phyloP scores from a whole-genome alignment of 2,113 vertebrate genomes.

The Proterorhinus semilunaris region DNA sequence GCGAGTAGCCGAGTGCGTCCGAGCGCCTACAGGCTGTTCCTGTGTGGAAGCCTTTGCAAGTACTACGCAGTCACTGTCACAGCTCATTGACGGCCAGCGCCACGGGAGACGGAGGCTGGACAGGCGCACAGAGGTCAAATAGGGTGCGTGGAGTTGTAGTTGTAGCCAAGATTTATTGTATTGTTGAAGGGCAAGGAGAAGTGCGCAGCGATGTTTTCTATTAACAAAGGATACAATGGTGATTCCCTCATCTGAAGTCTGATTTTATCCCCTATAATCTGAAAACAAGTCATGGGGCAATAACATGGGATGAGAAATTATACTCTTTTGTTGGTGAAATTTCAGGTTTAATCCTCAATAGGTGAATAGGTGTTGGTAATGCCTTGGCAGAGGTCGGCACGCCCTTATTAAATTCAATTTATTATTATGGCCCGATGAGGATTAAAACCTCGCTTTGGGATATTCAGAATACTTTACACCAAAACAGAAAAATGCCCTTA shows the following conservation, averaged over 20 bases:
- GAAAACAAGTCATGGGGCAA: too few species aligned
- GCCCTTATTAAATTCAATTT: neutral
- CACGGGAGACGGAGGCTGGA: conserved; percentile 25
- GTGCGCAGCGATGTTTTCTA: neutral
- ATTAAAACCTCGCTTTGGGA: neutral
- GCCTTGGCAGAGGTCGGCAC: neutral
- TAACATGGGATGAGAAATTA: too few species aligned
- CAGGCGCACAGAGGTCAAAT: conserved; percentile 24
- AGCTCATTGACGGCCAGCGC: conserved; percentile 44
- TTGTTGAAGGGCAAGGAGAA: neutral
- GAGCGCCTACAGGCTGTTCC: conserved; percentile 19
- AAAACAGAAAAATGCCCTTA: neutral
- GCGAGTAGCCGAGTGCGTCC: conserved; percentile 42
- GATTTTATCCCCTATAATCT: too few species aligned
- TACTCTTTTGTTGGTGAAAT: too few species aligned
- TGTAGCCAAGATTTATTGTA: neutral
- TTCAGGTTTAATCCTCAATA: too few species aligned
- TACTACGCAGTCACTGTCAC: conserved; percentile 42
- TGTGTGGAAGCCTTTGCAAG: conserved; percentile 38
- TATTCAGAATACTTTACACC: neutral
- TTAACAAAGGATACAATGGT: too few species aligned
- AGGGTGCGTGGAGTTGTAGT: conserved; percentile 8
- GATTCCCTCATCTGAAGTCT: too few species aligned
- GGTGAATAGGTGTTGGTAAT: neutral
- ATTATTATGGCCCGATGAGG: neutral